These are phyloP conservation scores for Rhagologus leucostigma DNA, from an alignment of 2,113 vertebrate species.

Conservation along the genomic window DNA sequence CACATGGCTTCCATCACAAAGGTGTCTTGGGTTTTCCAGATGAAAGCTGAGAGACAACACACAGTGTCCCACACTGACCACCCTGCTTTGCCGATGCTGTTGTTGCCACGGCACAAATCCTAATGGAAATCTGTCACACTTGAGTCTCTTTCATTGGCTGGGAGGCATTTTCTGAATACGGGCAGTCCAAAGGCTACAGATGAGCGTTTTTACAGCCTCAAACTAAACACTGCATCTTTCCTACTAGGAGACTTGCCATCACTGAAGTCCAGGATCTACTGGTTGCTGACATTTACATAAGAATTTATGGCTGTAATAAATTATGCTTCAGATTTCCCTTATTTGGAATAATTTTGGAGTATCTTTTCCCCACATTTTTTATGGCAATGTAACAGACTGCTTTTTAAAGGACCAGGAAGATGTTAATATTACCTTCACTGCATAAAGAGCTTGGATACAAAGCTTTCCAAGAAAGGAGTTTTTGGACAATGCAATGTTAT, in stretches of 20 bases:
- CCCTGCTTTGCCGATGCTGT: neutral
- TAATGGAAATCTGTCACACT: neutral
- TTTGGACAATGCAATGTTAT: neutral
- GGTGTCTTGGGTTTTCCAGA: neutral
- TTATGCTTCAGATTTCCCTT: constrained; percentile 13
- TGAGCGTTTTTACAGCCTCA: neutral
- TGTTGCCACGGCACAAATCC: neutral
- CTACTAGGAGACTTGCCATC: constrained; percentile 1
- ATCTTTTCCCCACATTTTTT: neutral
- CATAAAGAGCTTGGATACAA: neutral
- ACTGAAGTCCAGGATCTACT: neutral
- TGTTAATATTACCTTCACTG: neutral
- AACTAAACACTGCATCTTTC: constrained; percentile 20
- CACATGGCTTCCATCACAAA: neutral
- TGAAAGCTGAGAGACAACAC: fast-evolving
- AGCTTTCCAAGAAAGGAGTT: constrained; percentile 9
- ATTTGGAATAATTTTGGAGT: constrained; percentile 21
- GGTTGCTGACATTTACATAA: constrained; percentile 36
- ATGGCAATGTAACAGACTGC: neutral
- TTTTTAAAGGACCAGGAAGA: constrained; percentile 5
- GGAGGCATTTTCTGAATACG: neutral
- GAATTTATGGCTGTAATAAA: constrained; percentile 34
- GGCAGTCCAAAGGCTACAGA: neutral
- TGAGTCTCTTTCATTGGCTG: neutral
- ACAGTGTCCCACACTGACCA: fast-evolving